Evolutionary conservation across 1,140 invertebrate genomes (phyloP), one percentile per base, ranked within the genome.

Genomic region (Pinna nobilis): DNA sequence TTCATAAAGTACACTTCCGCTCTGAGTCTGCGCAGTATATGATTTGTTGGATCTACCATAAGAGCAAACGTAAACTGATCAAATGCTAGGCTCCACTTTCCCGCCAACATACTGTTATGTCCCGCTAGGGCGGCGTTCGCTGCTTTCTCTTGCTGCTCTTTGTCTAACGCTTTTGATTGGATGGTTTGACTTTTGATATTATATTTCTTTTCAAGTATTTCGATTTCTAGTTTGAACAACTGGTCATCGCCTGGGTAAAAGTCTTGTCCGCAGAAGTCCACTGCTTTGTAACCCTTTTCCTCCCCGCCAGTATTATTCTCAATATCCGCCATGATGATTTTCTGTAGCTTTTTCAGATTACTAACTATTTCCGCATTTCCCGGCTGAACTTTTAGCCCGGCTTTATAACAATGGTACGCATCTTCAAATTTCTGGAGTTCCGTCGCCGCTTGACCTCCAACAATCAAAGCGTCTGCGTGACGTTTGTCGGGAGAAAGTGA

Each of bases 171-270:
- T n/a, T 65, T 50, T 4, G 50, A 30, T 4, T 50, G 50, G 13
- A 39, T 32, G 13, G 66, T 51, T 7, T 64, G 57, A 13, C 67
- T 57, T 9, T 77, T 76, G 11, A 85, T 80, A 35, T 83, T 78
- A 59, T 85, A 82, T 60, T 84, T 87, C 55, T 75, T 77, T 6
- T 70, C 60, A 13, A 87, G 69, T 59, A 85, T 86, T 68, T 86
- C 84, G 13, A 83, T 70, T 66, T 87, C 86, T 35, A 75, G 47
- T 41, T 70, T 76, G 6, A 82, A 76, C 15, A 85, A 74, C 51
- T 83, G 72, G 32, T 83, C 77, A 44, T 87, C 86, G 0, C 86
- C 86, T 32, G 86, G 86, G 35, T 87, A 87, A 6, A 74, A 72
- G 35, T 79, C 78, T 59, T 86, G 84, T 0, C 61, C 64, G 64